Conservation (phyloP, 2,797 vertebrate genomes). For the Brachyrhaphis roseni region DNA sequence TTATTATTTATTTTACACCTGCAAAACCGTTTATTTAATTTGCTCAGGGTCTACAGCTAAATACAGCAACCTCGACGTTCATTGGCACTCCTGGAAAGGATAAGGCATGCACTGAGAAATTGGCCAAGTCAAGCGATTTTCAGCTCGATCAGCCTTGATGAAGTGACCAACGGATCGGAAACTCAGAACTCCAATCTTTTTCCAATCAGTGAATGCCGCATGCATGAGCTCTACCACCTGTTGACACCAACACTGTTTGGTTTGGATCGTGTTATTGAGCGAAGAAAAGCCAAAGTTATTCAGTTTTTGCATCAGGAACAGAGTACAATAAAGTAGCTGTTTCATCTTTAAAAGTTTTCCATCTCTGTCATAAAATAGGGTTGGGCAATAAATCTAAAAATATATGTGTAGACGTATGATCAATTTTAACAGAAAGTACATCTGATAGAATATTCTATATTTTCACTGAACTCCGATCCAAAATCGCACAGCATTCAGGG, state of each 20-base stretch:
- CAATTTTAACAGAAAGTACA: too few relatives aligned
- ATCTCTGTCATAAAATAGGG: neutral
- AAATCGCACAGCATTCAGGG: too few relatives aligned
- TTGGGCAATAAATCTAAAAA: too few relatives aligned
- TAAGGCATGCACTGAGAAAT: neutral
- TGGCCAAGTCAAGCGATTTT: neutral
- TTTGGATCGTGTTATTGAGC: neutral
- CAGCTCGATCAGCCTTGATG: neutral
- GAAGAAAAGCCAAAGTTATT: neutral
- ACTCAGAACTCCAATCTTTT: neutral
- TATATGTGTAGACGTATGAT: too few relatives aligned
- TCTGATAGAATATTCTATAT: too few relatives aligned
- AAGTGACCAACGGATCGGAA: neutral
- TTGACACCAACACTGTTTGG: neutral
- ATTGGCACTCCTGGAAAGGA: neutral
- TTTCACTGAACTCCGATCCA: too few relatives aligned
- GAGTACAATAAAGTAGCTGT: neutral
- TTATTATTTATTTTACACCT: slow-evolving; percentile 42
- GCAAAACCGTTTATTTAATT: slow-evolving; percentile 45
- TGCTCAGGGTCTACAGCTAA: slow-evolving; percentile 3
- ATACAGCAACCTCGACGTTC: neutral
- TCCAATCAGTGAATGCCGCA: neutral
- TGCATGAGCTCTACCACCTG: neutral
- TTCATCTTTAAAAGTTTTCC: neutral
- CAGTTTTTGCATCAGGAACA: neutral